Percentiles rank a stretch among this genome's conserved stretches.
phyloP scores from a whole-genome alignment of 2,888 invertebrate species.

The Bhutanitis thaidina region DNA sequence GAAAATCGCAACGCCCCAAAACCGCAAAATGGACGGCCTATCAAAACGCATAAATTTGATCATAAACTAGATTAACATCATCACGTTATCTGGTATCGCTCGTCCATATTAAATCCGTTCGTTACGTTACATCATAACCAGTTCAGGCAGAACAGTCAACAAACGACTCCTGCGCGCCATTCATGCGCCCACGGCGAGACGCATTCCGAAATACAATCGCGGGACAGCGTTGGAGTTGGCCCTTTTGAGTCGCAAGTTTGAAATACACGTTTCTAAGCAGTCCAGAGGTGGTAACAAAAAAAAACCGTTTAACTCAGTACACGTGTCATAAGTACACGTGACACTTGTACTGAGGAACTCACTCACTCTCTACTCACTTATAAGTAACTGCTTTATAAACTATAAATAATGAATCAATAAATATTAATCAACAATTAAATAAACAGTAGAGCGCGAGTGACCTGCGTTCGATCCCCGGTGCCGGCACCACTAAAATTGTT shows the following conservation, averaged over 20 bases:
- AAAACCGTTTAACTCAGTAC: too few species aligned
- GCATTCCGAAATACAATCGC: conserved; percentile 31
- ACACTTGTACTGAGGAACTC: too few species aligned
- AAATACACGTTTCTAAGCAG: neutral
- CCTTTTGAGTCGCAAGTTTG: conserved; percentile 1
- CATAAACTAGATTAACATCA: conserved; percentile 27
- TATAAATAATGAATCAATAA: too few species aligned
- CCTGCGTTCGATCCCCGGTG: too few species aligned
- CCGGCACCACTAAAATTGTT: too few species aligned
- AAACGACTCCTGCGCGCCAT: conserved; percentile 48
- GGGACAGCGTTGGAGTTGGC: neutral
- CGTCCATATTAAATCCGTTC: conserved; percentile 44
- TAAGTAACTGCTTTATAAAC: too few species aligned
- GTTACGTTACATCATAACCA: conserved; percentile 69
- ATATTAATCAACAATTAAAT: too few species aligned
- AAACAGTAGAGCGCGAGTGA: too few species aligned
- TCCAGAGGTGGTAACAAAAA: neutral
- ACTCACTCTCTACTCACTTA: too few species aligned
- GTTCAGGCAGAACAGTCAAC: conserved; percentile 66
- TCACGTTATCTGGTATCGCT: conserved; percentile 34
- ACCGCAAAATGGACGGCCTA: conserved; percentile 16
- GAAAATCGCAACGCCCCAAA: neutral
- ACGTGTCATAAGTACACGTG: too few species aligned
- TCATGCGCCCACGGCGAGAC: conserved; percentile 58
- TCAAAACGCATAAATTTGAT: conserved; percentile 25